Base-by-base conservation (phyloP, 2,888 invertebrate species). In the Asteroscopus sphinx region DNA sequence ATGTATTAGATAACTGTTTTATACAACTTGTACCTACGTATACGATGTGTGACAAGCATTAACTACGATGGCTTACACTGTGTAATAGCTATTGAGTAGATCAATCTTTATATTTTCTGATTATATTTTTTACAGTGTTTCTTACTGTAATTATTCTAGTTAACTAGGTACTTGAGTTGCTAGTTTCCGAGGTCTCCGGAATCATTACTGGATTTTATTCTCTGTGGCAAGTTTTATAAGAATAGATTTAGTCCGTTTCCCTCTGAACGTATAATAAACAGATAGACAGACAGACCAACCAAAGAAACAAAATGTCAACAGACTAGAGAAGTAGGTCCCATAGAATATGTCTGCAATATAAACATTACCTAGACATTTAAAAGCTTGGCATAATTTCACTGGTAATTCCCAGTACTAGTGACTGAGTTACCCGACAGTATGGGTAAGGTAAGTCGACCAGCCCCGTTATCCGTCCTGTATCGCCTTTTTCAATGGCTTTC, bases 401-500 rank as follows among this genome's bases (percentile, higher is more conserved):
- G 41, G 55, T 65, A 68, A 82, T 79, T 82, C 80, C 82, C 82
- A 81, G 81, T 74, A 83, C 79, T 80, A 81, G 70, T 83, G 79
- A 78, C 79, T 80, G 75, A 76, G 77, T 82, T 82, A 75, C 68
- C 62, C 70, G 79, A 73, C 77, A 76, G 76, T 77, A 72, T 69
- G 68, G 61, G 57, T 39, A 36, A 68, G 61, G 57, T 39, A 36
- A 68, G 75, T 70, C 76, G 67, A 52, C 68, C 37, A 16, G 67
- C 66, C 68, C 93, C 93, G 93, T 93, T 94, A 93, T 45, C 66
- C 73, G 93, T 80, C 90, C 93, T 73, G 88, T 89, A 91, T 93
- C 86, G 82, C 93, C 93, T 89, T 92, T 89, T 93, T 86, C 82
- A 90, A 88, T 77, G 77, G 81, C 81, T 87, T 88, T 88, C 89